A percentile compares a stretch with the other conserved stretches of the same genome.
phyloP scores from a whole-genome alignment of 2,797 vertebrate genomes.

The Phrynocephalus vlangalii region DNA sequence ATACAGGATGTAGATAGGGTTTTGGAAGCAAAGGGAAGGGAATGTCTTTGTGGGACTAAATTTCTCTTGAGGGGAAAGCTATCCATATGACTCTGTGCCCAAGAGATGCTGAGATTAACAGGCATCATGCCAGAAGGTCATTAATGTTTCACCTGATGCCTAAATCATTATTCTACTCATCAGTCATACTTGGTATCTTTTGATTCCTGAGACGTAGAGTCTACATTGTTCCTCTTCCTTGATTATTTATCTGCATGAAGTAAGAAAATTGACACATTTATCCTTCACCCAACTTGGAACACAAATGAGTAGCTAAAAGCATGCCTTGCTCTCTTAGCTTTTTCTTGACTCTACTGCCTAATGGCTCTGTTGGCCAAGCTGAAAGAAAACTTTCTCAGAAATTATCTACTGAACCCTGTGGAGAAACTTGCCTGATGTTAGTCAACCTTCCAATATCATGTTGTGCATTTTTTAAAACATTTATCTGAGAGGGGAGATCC shows the following conservation, averaged over 20 bases:
- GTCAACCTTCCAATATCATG: not conserved
- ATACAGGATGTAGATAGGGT: not conserved
- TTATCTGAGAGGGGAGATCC: not conserved
- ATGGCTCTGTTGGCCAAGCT: not conserved
- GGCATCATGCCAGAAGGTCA: not conserved
- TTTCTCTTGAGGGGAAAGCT: not conserved
- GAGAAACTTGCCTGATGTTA: not conserved
- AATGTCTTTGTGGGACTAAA: conserved; percentile 15
- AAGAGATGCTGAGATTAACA: conserved; percentile 5
- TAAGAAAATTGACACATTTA: conserved; percentile 1
- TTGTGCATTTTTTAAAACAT: not conserved
- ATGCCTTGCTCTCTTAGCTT: not conserved
- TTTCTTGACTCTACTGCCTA: not conserved
- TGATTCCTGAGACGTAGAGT: not conserved
- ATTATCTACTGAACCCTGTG: not conserved
- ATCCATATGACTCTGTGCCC: not conserved
- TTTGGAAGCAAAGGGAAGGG: not conserved
- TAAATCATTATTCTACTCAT: not conserved
- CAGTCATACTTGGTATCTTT: not conserved
- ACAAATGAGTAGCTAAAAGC: not conserved
- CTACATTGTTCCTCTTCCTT: not conserved
- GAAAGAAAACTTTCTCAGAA: not conserved
- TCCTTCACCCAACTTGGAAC: not conserved
- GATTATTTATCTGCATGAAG: not conserved
- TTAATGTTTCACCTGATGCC: conserved; percentile 31